phyloP scores from a whole-genome alignment of 2,888 invertebrate genomes.

The Pristionchus exspectatus region DNA sequence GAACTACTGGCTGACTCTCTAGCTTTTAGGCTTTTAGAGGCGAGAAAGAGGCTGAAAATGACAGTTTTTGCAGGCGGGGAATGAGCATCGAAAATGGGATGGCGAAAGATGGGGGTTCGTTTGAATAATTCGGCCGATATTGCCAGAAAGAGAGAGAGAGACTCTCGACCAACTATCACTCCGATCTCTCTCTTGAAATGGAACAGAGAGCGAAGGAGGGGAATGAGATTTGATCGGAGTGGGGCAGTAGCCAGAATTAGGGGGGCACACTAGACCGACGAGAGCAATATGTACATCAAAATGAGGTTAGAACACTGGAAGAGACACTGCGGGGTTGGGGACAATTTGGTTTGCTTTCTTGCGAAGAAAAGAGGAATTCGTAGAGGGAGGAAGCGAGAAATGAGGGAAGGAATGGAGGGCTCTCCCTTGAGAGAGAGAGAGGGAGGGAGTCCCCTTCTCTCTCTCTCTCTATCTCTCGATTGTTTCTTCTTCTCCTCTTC shows the following conservation, averaged over 20 bases:
- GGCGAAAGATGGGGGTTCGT: neutral
- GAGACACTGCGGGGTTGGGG: neutral
- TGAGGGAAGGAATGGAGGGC: slow-evolving; percentile 12
- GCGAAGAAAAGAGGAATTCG: neutral
- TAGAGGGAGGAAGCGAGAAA: slow-evolving; percentile 1
- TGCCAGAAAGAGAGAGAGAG: neutral
- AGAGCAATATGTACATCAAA: slow-evolving; percentile 39
- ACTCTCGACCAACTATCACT: neutral
- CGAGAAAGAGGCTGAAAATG: slow-evolving; percentile 11
- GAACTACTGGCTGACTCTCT: neutral
- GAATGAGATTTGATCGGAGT: slow-evolving; percentile 27
- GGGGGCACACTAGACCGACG: no score
- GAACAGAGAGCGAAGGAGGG: slow-evolving; percentile 26
- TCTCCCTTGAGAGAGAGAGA: slow-evolving; percentile 15
- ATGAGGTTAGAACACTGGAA: neutral
- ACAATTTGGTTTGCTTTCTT: slow-evolving; percentile 37
- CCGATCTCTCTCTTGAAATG: neutral
- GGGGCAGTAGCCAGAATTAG: no score
- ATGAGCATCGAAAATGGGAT: neutral
- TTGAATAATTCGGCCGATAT: neutral
- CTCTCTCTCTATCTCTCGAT: neutral
- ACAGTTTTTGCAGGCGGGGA: neutral
- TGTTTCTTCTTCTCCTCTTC: slow-evolving; percentile 21
- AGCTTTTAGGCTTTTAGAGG: neutral
- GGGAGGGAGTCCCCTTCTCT: neutral